These are phyloP conservation scores for Drosophila lowei DNA, from an alignment of 1,140 invertebrate species.

Conservation along the genomic window DNA sequence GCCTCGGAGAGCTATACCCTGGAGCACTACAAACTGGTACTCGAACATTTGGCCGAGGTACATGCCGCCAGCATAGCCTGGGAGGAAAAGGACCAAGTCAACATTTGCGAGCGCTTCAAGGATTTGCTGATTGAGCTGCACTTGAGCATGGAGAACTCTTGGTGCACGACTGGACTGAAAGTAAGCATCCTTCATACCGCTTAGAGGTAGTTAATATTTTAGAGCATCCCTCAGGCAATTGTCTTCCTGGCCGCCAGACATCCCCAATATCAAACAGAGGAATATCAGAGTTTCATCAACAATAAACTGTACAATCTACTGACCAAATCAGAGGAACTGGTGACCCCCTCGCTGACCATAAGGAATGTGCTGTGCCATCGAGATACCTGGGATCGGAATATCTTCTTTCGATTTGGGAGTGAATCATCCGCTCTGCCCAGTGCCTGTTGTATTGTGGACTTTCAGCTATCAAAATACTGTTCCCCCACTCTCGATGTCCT, in stretches of 20 bases:
- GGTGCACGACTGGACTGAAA: constrained; percentile 63
- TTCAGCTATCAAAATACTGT: constrained; percentile 85
- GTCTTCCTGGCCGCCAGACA: constrained; percentile 62
- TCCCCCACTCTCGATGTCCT: constrained; percentile 85
- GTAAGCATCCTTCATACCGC: constrained; percentile 14
- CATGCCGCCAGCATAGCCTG: constrained; percentile 83
- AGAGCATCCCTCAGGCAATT: constrained; percentile 33
- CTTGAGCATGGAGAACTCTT: constrained; percentile 49
- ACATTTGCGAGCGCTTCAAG: constrained; percentile 74
- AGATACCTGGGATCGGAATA: constrained; percentile 87
- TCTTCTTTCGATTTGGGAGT: constrained; percentile 85
- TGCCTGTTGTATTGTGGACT: constrained; percentile 86
- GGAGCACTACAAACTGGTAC: constrained; percentile 71
- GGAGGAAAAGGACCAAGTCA: constrained; percentile 56
- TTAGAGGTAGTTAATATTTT: neutral
- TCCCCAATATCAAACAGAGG: constrained; percentile 49
- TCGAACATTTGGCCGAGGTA: constrained; percentile 77
- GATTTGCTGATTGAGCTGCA: constrained; percentile 53
- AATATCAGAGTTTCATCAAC: constrained; percentile 61
- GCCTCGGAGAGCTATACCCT: constrained; percentile 53
- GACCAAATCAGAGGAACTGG: constrained; percentile 51
- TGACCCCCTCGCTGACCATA: constrained; percentile 47
- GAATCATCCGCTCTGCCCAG: constrained; percentile 43
- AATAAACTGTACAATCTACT: constrained; percentile 68
- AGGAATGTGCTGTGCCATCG: constrained; percentile 86